A percentile compares a stretch with the other conserved stretches of the same genome.
phyloP scores from a whole-genome alignment of 2,888 invertebrate species.

The Scaptomyza parva region DNA sequence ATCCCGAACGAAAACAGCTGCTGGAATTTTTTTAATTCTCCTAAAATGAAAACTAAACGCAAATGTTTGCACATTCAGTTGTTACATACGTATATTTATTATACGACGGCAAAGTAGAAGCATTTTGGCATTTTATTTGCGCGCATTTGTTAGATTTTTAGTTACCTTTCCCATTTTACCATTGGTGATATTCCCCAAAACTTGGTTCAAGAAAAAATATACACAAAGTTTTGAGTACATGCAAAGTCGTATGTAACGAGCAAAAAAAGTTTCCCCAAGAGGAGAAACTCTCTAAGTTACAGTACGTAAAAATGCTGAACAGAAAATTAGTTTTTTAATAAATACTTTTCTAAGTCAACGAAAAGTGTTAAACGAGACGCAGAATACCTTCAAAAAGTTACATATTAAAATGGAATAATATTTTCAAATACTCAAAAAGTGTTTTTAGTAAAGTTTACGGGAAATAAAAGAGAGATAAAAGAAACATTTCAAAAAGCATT shows the following conservation, averaged over 20 bases:
- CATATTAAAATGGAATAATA: neutral
- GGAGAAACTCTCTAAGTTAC: neutral
- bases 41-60: slow-evolving; percentile 48
- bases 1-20: slow-evolving; percentile 18
- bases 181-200: slow-evolving; percentile 21
- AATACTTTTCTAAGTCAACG: neutral
- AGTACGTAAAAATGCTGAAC: neutral
- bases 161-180: slow-evolving; percentile 10
- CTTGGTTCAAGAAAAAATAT: neutral
- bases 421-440: neutral
- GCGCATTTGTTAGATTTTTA: slow-evolving; percentile 43
- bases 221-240: neutral
- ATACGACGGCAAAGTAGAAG: slow-evolving; percentile 5
- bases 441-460: neutral
- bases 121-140: slow-evolving; percentile 43
- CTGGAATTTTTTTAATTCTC: slow-evolving; percentile 50
- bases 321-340: neutral
- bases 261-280: neutral
- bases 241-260: neutral
- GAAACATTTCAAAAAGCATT: no score
- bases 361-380: neutral
- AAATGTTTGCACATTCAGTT: slow-evolving; percentile 53
- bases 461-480: neutral
- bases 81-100: slow-evolving; percentile 23
- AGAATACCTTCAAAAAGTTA: neutral